A percentile compares a stretch with the other conserved stretches of the same genome.
phyloP scores from a whole-genome alignment of 2,113 vertebrate species.

The Phaetusa simplex region DNA sequence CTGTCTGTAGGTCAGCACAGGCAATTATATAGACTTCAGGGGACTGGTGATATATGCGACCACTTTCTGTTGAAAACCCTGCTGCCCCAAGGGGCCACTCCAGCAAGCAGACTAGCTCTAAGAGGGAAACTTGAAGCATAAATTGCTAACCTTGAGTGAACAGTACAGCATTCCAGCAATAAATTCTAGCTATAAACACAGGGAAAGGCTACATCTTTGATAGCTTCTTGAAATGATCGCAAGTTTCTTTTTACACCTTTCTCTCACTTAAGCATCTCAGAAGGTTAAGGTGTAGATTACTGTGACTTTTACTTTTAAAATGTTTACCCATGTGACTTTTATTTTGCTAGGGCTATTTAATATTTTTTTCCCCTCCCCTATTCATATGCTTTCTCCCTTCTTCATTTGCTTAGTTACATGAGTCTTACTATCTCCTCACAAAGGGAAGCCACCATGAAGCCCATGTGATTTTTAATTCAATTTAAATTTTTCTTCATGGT shows the following conservation, averaged over 20 bases:
- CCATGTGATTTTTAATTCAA: background rate
- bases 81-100: background rate
- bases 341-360: background rate
- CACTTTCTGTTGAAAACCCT: conserved; percentile 32
- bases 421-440: background rate
- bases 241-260: background rate
- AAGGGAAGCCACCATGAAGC: background rate
- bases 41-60: conserved; percentile 4
- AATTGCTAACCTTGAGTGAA: background rate
- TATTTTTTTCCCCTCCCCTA: background rate
- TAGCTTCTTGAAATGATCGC: background rate
- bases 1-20: background rate
- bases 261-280: background rate
- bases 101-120: background rate
- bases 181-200: background rate
- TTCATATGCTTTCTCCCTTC: background rate
- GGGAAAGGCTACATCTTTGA: background rate
- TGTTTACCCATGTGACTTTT: background rate
- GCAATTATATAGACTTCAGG: background rate
- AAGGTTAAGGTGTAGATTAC: background rate
- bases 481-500: background rate
- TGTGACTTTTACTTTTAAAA: background rate
- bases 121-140: background rate
- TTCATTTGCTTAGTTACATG: background rate
- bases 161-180: background rate